A percentile compares a stretch with the other conserved stretches of the same genome.
Conservation (phyloP, 2,888 invertebrate species). For the Lasius fuliginosus region DNA sequence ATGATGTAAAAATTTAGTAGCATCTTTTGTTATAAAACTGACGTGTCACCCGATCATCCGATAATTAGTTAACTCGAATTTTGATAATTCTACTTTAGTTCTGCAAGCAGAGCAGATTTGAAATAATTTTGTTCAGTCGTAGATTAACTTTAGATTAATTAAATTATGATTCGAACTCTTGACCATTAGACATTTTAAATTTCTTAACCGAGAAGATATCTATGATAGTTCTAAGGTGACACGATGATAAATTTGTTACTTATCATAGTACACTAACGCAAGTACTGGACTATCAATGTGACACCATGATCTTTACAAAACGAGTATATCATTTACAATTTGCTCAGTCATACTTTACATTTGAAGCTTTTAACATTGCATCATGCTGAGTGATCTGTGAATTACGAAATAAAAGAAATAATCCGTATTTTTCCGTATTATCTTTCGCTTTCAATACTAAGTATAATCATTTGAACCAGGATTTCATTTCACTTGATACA, state of each 20-base stretch:
- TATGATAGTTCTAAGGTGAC: not conserved
- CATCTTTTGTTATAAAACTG: not conserved
- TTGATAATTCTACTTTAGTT: not conserved
- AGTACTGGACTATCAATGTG: conserved; percentile 8
- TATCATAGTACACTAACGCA: conserved; percentile 1
- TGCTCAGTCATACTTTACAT: not conserved
- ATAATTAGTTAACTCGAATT: not conserved
- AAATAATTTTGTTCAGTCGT: not conserved
- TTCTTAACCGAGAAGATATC: not conserved
- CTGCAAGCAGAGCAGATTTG: not conserved
- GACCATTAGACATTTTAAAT: not conserved
- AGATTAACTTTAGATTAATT: not conserved
- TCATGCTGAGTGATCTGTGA: conserved; percentile 11
- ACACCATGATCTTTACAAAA: conserved; percentile 29
- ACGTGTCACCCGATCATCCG: not conserved
- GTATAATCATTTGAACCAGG: not conserved
- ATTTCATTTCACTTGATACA: not conserved
- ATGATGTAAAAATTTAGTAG: not conserved
- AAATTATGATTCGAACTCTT: not conserved
- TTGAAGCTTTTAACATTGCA: conserved; percentile 18
- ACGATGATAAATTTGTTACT: conserved; percentile 1
- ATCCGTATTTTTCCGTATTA: not conserved
- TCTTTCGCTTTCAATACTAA: not conserved
- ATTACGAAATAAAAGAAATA: not conserved
- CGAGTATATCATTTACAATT: conserved; percentile 5